Percentiles rank a stretch among this genome's conserved stretches.
phyloP scores from a whole-genome alignment of 2,797 vertebrate species.

The Numenius phaeopus region DNA sequence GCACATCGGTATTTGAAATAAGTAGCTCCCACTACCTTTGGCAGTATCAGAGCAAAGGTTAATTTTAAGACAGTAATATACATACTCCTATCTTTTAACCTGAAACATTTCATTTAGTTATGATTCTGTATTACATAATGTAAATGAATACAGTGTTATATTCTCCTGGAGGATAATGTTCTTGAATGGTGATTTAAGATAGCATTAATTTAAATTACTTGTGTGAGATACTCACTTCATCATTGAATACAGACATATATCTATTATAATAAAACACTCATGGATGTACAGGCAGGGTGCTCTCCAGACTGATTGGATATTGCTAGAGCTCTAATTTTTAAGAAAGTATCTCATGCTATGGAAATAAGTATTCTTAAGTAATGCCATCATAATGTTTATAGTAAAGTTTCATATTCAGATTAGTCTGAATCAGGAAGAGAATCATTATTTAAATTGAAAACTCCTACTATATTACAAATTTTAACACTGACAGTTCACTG shows the following conservation, averaged over 20 bases:
- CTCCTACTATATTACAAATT: neutral
- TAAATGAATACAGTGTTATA: neutral
- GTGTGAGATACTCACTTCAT: neutral
- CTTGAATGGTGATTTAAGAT: neutral
- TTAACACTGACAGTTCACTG: too few species aligned
- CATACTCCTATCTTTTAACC: neutral
- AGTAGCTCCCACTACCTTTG: neutral
- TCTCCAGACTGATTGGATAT: neutral
- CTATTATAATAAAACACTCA: neutral
- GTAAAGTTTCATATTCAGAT: neutral
- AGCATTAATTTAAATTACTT: neutral
- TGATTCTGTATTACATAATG: neutral
- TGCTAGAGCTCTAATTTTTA: neutral
- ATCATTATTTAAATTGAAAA: neutral
- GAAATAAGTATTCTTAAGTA: neutral
- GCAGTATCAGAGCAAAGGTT: neutral
- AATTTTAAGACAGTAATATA: neutral
- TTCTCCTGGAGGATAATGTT: neutral
- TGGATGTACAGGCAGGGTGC: fast-evolving
- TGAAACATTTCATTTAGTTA: neutral
- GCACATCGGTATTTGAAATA: neutral
- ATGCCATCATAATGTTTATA: neutral
- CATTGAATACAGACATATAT: neutral
- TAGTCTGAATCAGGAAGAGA: neutral
- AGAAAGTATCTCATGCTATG: neutral